These are phyloP conservation scores for Battus philenor DNA, from an alignment of 1,140 invertebrate genomes.

Conservation along the genomic window DNA sequence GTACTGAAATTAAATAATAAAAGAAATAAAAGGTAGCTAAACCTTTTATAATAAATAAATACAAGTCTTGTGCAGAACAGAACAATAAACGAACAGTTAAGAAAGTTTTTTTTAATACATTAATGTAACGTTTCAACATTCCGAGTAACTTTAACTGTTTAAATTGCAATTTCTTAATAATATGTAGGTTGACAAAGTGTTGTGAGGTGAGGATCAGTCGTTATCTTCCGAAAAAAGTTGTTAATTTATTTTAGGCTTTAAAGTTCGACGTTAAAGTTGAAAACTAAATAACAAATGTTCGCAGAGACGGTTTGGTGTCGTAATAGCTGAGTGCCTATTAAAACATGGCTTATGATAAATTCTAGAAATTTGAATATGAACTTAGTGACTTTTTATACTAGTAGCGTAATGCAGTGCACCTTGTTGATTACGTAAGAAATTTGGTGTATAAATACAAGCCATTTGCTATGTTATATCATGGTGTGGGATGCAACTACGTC, in stretches of 20 bases:
- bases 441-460: conserved; percentile 3
- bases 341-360: conserved; percentile 20
- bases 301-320: conserved; percentile 44
- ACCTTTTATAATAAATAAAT: too few relatives aligned
- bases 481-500: conserved; percentile 49
- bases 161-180: conserved; percentile 56
- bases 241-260: too few relatives aligned
- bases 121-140: conserved; percentile 10
- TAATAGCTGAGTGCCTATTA: conserved; percentile 57
- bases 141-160: conserved; percentile 29
- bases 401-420: background rate
- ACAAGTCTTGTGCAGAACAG: too few relatives aligned
- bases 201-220: conserved; percentile 35
- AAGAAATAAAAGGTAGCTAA: too few relatives aligned
- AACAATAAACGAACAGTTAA: too few relatives aligned
- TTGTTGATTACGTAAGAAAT: background rate
- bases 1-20: too few relatives aligned
- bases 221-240: too few relatives aligned
- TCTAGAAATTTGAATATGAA: conserved; percentile 25
- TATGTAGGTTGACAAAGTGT: conserved; percentile 45
- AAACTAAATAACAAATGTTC: too few relatives aligned
- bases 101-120: background rate
- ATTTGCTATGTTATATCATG: background rate
- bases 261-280: too few relatives aligned
- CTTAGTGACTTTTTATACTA: conserved; percentile 19